Percentiles rank a stretch among this genome's conserved stretches.
Evolutionary conservation across 2,797 vertebrate species (phyloP).

Genomic region (Acanthopagrus latus): DNA sequence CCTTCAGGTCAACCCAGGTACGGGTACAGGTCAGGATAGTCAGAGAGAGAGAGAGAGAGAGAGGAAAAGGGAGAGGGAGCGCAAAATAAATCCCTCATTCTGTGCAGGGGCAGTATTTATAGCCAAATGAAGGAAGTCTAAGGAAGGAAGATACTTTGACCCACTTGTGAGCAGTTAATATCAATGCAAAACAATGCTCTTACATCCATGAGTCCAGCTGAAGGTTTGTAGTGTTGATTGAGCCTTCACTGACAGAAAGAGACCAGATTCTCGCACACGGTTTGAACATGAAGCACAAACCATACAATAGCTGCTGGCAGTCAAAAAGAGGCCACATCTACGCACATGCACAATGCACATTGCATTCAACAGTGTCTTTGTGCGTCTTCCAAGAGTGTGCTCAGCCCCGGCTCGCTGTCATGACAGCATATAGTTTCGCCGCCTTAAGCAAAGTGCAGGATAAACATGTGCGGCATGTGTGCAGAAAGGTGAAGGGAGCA

Average conservation of each 20-base stretch:
- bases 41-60: neutral
- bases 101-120: conserved; percentile 28
- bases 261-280: neutral
- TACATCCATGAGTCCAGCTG: too few relatives aligned
- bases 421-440: neutral
- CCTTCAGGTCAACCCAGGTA: conserved; percentile 6
- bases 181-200: neutral
- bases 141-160: too few relatives aligned
- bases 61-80: neutral
- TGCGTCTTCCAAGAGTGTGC: neutral
- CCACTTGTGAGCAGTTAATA: neutral
- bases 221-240: neutral
- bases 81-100: conserved; percentile 28
- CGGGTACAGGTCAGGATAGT: neutral
- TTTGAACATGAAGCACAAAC: neutral
- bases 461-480: conserved; percentile 44
- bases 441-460: conserved; percentile 50
- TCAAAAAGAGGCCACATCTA: neutral
- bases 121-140: neutral
- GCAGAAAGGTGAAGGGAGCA: conserved; percentile 20
- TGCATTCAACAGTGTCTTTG: neutral
- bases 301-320: neutral
- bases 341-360: neutral
- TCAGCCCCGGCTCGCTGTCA: conserved; percentile 32
- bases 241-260: neutral